Evolutionary conservation across 1,140 invertebrate genomes (phyloP).

Genomic region (Aphelenchoides avenae): DNA sequence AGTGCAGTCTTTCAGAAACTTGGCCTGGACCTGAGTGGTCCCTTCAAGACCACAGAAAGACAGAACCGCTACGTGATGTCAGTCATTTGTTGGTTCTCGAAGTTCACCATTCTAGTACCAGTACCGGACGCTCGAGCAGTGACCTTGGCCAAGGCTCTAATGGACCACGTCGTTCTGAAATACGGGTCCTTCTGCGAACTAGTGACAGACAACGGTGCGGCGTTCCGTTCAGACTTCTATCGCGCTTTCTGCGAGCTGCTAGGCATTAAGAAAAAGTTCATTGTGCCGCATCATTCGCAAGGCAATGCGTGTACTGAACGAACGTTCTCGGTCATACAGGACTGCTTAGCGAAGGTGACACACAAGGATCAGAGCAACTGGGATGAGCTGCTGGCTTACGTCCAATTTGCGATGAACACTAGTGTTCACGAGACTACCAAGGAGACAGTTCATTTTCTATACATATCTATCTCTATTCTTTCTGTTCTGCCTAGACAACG

Average conservation of each 20-base stretch:
- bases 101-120: constrained; percentile 8
- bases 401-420: constrained; percentile 13
- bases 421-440: constrained; percentile 1
- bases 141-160: constrained; percentile 10
- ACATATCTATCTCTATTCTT: not conserved
- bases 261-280: not conserved
- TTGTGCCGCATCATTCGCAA: not conserved
- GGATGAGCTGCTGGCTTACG: not conserved
- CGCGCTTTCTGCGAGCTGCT: constrained; percentile 7
- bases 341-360: constrained; percentile 8
- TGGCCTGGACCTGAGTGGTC: constrained; percentile 16
- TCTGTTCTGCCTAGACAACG: constrained; percentile 3
- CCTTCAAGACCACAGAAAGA: not conserved
- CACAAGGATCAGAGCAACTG: not conserved
- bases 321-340: constrained; percentile 7
- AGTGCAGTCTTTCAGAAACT: constrained; percentile 9
- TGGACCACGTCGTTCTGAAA: constrained; percentile 10
- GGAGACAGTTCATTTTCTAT: constrained; percentile 13
- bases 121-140: constrained; percentile 7
- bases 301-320: constrained; percentile 11
- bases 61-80: constrained; percentile 13
- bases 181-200: constrained; percentile 2
- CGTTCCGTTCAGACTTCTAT: constrained; percentile 16
- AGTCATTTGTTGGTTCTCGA: constrained; percentile 9
- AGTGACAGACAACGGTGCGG: constrained; percentile 6